phyloP scores from a whole-genome alignment of 2,888 invertebrate genomes.

The Nycteola revayana region DNA sequence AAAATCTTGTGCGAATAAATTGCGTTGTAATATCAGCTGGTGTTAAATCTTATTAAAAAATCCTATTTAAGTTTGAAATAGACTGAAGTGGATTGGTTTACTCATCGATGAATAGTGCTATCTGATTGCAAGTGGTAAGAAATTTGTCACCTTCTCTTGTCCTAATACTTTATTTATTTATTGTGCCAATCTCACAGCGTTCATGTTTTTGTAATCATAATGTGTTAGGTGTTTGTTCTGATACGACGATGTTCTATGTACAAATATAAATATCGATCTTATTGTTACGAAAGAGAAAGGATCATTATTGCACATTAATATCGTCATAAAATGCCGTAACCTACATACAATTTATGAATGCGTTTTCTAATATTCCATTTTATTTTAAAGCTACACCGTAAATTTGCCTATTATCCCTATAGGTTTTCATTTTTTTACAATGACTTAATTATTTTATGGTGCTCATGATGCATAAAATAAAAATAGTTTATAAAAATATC shows the following conservation, averaged over 20 bases:
- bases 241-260: slow-evolving; percentile 3
- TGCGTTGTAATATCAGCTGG: slow-evolving; percentile 30
- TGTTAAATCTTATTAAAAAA: slow-evolving; percentile 15
- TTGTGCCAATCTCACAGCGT: slow-evolving; percentile 37
- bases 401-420: too few species aligned
- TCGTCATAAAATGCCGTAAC: slow-evolving; percentile 45
- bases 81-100: slow-evolving; percentile 20
- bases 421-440: too few species aligned
- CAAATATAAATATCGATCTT: slow-evolving; percentile 11
- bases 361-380: too few species aligned
- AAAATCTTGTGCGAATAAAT: slow-evolving; percentile 32
- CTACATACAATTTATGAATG: slow-evolving; percentile 38
- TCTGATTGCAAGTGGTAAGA: slow-evolving; percentile 46
- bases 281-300: slow-evolving; percentile 56
- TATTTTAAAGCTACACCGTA: too few species aligned
- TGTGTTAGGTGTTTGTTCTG: slow-evolving; percentile 8
- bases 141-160: slow-evolving; percentile 57
- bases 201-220: slow-evolving; percentile 22
- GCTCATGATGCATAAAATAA: not conserved
- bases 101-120: slow-evolving; percentile 44
- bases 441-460: too few species aligned
- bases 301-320: slow-evolving; percentile 26
- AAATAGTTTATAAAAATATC: slow-evolving; percentile 5
- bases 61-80: slow-evolving; percentile 17
- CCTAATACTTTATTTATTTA: slow-evolving; percentile 43